These are phyloP conservation scores for Platysternon megacephalum DNA, from an alignment of 2,113 vertebrate genomes.

Conservation along the genomic window DNA sequence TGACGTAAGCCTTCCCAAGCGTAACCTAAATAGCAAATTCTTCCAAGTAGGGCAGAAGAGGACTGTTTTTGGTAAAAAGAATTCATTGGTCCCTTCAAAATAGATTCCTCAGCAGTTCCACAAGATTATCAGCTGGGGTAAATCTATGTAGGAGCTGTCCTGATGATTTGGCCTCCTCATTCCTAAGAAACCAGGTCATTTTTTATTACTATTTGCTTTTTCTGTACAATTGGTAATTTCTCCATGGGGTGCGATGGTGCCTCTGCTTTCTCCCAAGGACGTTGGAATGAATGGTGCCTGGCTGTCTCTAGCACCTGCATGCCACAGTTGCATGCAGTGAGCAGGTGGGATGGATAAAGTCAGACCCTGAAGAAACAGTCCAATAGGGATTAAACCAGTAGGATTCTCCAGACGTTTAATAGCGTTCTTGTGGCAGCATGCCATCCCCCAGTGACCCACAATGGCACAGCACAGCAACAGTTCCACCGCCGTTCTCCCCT, in stretches of 20 bases:
- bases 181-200: neutral
- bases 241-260: accelerated
- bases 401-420: neutral
- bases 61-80: neutral
- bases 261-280: neutral
- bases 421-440: neutral
- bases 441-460: neutral
- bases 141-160: neutral
- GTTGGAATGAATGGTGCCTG: neutral
- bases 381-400: neutral
- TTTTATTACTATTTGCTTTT: neutral
- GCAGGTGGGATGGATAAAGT: neutral
- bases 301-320: neutral
- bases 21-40: neutral
- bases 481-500: neutral
- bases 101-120: conserved; percentile 30
- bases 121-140: neutral
- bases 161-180: neutral
- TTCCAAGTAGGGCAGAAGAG: neutral
- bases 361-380: neutral
- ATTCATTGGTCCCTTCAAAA: conserved; percentile 26
- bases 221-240: neutral
- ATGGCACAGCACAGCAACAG: too few species aligned
- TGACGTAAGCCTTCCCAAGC: conserved; percentile 13
- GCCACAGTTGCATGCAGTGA: neutral